These are phyloP conservation scores for Cyphomyrus plagiostoma DNA, from an alignment of 2,113 vertebrate genomes.

Conservation along the genomic window DNA sequence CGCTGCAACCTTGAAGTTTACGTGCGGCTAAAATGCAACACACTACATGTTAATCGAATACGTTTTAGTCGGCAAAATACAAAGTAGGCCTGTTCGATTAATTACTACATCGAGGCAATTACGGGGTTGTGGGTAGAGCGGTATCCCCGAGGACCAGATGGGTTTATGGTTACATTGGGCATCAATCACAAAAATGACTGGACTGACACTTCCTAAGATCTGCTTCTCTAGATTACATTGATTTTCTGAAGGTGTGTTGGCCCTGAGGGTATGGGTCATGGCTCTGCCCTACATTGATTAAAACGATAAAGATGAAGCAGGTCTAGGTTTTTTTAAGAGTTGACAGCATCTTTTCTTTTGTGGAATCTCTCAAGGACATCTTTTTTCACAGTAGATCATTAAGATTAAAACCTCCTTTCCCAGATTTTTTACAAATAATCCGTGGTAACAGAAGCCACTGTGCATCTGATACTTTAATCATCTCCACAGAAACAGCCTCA, in stretches of 20 bases:
- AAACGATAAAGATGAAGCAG: neutral
- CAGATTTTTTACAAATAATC: neutral
- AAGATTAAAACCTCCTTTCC: neutral
- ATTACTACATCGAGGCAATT: neutral
- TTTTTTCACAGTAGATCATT: neutral
- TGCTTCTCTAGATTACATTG: neutral
- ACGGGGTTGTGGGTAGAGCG: neutral
- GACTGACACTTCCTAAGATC: neutral
- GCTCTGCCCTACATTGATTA: neutral
- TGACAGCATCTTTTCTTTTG: neutral
- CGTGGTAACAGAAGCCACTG: neutral
- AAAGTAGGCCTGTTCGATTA: neutral
- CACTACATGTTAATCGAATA: neutral
- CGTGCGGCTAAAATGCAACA: neutral
- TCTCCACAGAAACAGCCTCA: neutral
- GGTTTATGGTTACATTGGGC: neutral
- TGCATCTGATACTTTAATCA: slow-evolving; percentile 3
- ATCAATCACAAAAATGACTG: neutral
- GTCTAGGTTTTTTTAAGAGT: neutral
- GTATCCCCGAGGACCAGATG: neutral
- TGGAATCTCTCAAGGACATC: neutral
- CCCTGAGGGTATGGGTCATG: neutral
- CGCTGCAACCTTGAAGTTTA: neutral
- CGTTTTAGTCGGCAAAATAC: neutral
- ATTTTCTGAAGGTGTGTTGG: neutral